Percentiles rank a stretch among this genome's conserved stretches.
These are phyloP conservation scores for Pantherophis alleghaniensis DNA, from an alignment of 2,797 vertebrate genomes.

Conservation along the genomic window DNA sequence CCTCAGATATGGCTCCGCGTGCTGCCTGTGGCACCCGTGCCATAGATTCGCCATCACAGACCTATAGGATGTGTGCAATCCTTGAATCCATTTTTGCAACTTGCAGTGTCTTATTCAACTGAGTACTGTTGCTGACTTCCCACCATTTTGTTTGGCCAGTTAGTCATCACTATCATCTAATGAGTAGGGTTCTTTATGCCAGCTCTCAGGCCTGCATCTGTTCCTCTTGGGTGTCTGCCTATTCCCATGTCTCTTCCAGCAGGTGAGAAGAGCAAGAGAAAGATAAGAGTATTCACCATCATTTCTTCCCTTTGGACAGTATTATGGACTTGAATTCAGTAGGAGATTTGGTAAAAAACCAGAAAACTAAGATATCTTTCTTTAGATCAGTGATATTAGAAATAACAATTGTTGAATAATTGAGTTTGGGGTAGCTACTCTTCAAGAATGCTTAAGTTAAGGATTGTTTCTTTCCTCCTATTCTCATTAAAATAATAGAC, in stretches of 20 bases:
- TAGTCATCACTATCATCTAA: neutral
- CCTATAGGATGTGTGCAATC: neutral
- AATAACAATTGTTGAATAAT: neutral
- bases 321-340: neutral
- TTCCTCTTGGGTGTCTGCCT: neutral
- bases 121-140: neutral
- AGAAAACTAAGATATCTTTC: neutral
- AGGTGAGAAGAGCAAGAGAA: neutral
- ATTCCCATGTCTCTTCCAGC: neutral
- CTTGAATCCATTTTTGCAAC: neutral
- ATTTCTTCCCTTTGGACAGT: neutral
- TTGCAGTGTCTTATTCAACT: neutral
- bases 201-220: neutral
- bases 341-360: neutral
- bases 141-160: neutral
- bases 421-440: neutral
- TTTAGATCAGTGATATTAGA: neutral
- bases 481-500: constrained; percentile 32
- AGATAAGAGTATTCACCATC: neutral
- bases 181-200: neutral
- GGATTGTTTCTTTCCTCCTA: constrained; percentile 3
- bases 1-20: too few relatives aligned
- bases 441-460: neutral
- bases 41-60: too few relatives aligned
- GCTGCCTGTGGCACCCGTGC: too few relatives aligned